These are phyloP conservation scores for Tubulanus polymorphus DNA, from an alignment of 2,888 invertebrate species.

Conservation along the genomic window DNA sequence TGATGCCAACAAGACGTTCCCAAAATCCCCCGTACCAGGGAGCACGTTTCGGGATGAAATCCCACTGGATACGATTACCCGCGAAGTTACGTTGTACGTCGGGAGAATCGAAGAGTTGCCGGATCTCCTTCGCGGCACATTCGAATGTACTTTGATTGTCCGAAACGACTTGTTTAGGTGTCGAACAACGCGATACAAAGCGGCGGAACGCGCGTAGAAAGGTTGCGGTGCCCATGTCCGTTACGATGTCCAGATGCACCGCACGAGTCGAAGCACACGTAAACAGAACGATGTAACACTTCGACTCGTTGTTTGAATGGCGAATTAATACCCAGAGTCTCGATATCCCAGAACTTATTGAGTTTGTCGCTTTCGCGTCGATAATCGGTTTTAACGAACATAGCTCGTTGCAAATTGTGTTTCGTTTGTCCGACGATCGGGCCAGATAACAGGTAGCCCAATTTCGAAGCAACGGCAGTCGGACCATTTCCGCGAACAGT, in stretches of 20 bases:
- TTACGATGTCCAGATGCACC: constrained; percentile 3
- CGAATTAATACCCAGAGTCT: too few species aligned
- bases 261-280: neutral
- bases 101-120: neutral
- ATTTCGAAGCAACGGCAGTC: neutral
- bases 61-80: constrained; percentile 4
- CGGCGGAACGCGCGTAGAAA: constrained; percentile 5
- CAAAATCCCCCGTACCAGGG: constrained; percentile 13
- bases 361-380: too few species aligned
- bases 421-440: too few species aligned
- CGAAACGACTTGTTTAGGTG: constrained; percentile 2
- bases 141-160: constrained; percentile 7
- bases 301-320: too few species aligned
- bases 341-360: too few species aligned
- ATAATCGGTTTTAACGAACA: too few species aligned
- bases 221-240: neutral
- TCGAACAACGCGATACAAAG: neutral
- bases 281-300: neutral
- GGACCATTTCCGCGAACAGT: too few species aligned
- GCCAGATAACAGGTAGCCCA: constrained; percentile 1
- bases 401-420: too few species aligned
- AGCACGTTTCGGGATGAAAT: constrained; percentile 6
- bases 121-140: neutral
- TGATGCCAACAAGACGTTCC: constrained; percentile 6
- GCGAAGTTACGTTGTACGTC: neutral